Evolutionary conservation across 2,113 vertebrate genomes (phyloP).

Genomic region (Fregetta grallaria): DNA sequence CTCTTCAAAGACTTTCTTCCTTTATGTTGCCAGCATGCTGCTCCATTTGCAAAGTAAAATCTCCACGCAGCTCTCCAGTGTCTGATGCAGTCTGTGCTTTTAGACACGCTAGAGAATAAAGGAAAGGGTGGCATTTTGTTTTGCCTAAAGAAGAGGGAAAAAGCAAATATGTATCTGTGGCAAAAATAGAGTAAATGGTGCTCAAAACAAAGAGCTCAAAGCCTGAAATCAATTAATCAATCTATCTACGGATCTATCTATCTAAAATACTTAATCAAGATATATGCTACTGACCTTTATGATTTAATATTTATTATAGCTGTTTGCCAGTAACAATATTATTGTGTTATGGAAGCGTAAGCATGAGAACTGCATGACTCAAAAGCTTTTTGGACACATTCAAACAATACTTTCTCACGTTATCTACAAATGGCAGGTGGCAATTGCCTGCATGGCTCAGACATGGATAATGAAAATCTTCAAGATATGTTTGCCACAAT

Average conservation of each 20-base stretch:
- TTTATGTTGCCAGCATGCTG: slow-evolving; percentile 42
- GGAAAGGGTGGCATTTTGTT: not conserved
- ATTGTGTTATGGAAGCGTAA: not conserved
- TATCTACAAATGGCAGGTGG: not conserved
- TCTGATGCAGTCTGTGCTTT: not conserved
- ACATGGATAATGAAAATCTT: not conserved
- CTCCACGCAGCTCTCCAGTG: not conserved
- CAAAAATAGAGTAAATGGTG: not conserved
- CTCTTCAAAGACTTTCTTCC: slow-evolving; percentile 59
- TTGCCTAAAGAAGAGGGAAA: not conserved
- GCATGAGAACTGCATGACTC: not conserved
- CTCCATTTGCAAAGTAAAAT: slow-evolving; percentile 51
- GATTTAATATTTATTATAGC: not conserved
- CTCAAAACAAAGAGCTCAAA: not conserved
- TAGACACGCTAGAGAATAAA: not conserved
- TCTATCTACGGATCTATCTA: not conserved
- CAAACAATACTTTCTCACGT: not conserved
- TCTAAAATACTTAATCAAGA: not conserved
- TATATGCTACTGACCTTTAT: not conserved
- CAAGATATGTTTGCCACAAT: not conserved
- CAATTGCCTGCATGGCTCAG: not conserved
- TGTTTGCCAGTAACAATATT: not conserved
- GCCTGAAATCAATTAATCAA: not conserved
- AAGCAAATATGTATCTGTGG: not conserved
- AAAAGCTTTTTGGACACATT: not conserved